A percentile compares a stretch with the other conserved stretches of the same genome.
phyloP scores from a whole-genome alignment of 2,113 vertebrate genomes.

The Piprites chloris region DNA sequence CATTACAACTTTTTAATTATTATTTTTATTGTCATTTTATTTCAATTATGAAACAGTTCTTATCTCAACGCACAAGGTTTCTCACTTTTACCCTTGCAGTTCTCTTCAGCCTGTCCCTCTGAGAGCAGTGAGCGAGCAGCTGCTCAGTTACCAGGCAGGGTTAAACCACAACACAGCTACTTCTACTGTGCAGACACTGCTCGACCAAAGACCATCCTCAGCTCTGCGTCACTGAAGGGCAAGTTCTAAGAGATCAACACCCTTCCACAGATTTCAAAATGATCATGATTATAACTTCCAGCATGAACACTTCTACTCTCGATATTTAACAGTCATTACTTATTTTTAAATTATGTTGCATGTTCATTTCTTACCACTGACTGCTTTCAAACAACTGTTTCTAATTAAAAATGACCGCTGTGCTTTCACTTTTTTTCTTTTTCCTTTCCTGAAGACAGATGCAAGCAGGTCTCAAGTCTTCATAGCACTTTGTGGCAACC shows the following conservation, averaged over 20 bases:
- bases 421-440: neutral
- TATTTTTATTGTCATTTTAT: neutral
- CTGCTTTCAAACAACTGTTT: neutral
- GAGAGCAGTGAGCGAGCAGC: neutral
- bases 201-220: fast-evolving
- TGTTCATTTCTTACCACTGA: neutral
- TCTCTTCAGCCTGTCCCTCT: neutral
- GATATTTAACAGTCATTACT: neutral
- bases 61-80: neutral
- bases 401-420: neutral
- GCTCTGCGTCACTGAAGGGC: neutral
- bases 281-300: neutral
- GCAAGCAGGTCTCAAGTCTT: neutral
- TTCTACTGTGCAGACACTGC: neutral
- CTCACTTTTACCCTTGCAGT: neutral
- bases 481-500: neutral
- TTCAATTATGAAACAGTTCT: neutral
- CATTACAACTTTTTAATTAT: neutral
- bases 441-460: neutral
- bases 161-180: neutral
- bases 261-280: neutral
- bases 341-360: neutral
- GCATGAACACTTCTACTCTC: neutral
- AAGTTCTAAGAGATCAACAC: neutral
- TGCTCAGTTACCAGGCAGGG: neutral